Evolutionary conservation across 2,113 vertebrate genomes (phyloP).

Genomic region (Geococcyx californianus): DNA sequence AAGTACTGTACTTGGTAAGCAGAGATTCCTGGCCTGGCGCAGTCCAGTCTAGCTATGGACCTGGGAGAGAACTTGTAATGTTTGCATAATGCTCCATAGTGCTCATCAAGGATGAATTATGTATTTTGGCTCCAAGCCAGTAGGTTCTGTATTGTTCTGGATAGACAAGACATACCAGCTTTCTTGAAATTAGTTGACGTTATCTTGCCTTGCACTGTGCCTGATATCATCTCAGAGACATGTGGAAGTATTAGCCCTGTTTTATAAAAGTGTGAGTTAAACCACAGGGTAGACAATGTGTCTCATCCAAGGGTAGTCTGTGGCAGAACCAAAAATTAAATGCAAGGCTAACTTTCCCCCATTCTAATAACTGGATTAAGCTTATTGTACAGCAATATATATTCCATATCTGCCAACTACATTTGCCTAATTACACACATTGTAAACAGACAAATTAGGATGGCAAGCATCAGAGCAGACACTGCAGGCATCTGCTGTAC

Average conservation of each 20-base stretch:
- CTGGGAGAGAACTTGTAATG: neutral
- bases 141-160: neutral
- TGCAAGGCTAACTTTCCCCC: neutral
- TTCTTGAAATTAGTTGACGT: neutral
- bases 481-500: neutral
- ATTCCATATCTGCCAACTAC: neutral
- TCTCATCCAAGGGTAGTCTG: neutral
- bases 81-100: neutral
- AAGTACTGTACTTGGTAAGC: neutral
- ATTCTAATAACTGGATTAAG: neutral
- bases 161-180: neutral
- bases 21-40: neutral
- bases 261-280: neutral
- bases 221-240: neutral
- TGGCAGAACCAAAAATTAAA: constrained; percentile 1
- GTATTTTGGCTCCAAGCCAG: neutral
- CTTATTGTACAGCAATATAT: neutral
- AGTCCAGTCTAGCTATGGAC: neutral
- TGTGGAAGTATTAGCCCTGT: neutral
- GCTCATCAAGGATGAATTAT: neutral
- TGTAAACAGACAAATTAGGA: neutral
- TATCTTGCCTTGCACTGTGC: neutral
- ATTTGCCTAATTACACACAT: neutral
- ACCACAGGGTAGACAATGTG: neutral
- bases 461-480: neutral